These are phyloP conservation scores for Centrocercus urophasianus DNA, from an alignment of 2,113 vertebrate genomes.

Conservation along the genomic window DNA sequence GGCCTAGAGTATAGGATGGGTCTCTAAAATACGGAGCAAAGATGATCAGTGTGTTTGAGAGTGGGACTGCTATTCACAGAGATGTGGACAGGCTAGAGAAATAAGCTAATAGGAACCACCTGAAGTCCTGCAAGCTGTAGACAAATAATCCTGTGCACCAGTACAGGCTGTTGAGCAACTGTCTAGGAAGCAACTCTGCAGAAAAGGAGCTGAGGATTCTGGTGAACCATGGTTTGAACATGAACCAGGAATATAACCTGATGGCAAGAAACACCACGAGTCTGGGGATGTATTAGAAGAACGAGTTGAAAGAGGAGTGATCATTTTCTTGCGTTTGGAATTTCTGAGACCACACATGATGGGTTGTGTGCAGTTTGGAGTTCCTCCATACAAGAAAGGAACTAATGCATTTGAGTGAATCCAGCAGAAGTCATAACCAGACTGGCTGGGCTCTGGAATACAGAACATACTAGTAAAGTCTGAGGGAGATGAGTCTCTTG, in stretches of 20 bases:
- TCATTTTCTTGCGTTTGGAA: background rate
- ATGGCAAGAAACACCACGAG: background rate
- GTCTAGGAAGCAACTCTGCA: background rate
- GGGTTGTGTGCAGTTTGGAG: background rate
- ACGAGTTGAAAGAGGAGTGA: background rate
- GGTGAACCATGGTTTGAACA: accelerated
- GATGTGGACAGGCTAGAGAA: background rate
- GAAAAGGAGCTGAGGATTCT: background rate
- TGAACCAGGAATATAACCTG: background rate
- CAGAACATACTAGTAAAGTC: accelerated
- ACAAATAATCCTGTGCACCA: background rate
- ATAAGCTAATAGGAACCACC: background rate
- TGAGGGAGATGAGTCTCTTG: background rate
- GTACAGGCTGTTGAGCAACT: background rate
- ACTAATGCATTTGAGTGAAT: background rate
- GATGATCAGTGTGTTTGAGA: background rate
- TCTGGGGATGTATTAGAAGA: background rate
- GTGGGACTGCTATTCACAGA: background rate
- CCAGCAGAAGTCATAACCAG: background rate
- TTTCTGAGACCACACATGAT: background rate
- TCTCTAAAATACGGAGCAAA: background rate
- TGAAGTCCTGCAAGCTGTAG: accelerated
- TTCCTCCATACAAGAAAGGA: background rate
- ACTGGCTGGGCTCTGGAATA: background rate
- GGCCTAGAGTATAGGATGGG: background rate